Base-by-base conservation (phyloP, 1,140 invertebrate species). In the Rhopalosiphum padi region DNA sequence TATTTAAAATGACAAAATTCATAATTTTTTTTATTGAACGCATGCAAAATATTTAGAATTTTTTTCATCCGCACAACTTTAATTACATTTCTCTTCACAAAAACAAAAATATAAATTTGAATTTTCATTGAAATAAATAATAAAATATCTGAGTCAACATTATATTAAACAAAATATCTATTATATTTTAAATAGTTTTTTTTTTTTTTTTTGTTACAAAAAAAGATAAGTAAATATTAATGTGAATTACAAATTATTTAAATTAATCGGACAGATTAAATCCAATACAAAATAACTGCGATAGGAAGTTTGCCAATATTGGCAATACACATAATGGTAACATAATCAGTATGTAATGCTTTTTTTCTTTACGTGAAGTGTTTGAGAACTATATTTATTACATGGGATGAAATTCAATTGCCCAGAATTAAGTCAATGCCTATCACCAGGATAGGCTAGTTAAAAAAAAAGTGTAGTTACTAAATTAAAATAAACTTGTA, bases 401-500 rank as follows among this genome's bases (percentile, higher is more conserved):
- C 15, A 91, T 77, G 46, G 48, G 48, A 82, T 82, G 18, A 55
- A 35, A 77, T 86, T 37, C 9, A 37, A 89, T 91, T 82, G 68
- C 82, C 77, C 68, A 51, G n/a, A 92, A 51, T 83, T 92, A 37
- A 83, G 22, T 85, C n/a, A 53, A 35, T 37, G 68, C 77, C 77
- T 83, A 48, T 43, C 25, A 82, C 22, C 43, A 83, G 6, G 43
- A 83, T 37, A 48, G 77, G 68, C 68, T 37, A 92, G 43, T 48
- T 92, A 91, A 83, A 83, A 83, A 51, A 83, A 83, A 48, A 35
- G 8, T 82, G 77, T 37, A 48, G 18, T 48, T 35, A 83, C 77
- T 91, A 91, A 91, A 93, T 86, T 85, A 93, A 86, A 85, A 86
- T 85, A 86, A 92, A 86, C 51, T 86, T 55, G 48, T 86, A 93